A percentile compares a stretch with the other conserved stretches of the same genome.
phyloP scores from a whole-genome alignment of 2,888 invertebrate species.

The Emmelina monodactyla region DNA sequence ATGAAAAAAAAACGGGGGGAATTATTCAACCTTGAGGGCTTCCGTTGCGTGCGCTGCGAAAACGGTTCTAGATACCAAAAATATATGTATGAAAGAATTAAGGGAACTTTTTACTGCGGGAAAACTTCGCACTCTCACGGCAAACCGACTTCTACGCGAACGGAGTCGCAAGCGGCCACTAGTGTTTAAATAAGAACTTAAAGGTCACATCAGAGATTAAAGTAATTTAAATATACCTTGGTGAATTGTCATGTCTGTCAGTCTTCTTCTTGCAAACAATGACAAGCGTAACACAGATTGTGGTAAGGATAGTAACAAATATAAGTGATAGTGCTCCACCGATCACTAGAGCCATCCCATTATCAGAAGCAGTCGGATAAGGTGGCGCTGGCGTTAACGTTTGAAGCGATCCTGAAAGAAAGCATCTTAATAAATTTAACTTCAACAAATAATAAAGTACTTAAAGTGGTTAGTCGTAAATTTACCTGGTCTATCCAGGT shows the following conservation, averaged over 20 bases:
- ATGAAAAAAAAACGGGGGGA: too few species aligned
- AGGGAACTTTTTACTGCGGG: too few species aligned
- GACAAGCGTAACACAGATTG: conserved; percentile 49
- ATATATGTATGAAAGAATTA: too few species aligned
- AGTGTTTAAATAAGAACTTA: too few species aligned
- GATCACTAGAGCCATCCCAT: conserved; percentile 45
- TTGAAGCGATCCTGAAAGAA: conserved; percentile 42
- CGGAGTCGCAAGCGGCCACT: too few species aligned
- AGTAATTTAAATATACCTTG: neutral
- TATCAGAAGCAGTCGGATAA: conserved; percentile 29
- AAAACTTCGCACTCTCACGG: too few species aligned
- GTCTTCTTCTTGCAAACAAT: conserved; percentile 57
- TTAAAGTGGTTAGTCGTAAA: conserved; percentile 2
- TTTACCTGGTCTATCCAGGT: conserved; percentile 48
- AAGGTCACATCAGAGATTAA: neutral
- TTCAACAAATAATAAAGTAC: neutral
- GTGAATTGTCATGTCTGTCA: too few species aligned
- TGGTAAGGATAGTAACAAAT: conserved; percentile 50
- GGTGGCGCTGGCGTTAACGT: conserved; percentile 47
- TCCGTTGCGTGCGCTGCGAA: too few species aligned
- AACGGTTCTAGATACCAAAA: too few species aligned
- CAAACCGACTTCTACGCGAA: too few species aligned
- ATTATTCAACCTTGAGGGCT: too few species aligned
- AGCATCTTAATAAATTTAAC: neutral
- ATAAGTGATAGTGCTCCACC: conserved; percentile 52